These are phyloP conservation scores for Plemyria rubiginata DNA, from an alignment of 2,888 invertebrate species.

Conservation along the genomic window DNA sequence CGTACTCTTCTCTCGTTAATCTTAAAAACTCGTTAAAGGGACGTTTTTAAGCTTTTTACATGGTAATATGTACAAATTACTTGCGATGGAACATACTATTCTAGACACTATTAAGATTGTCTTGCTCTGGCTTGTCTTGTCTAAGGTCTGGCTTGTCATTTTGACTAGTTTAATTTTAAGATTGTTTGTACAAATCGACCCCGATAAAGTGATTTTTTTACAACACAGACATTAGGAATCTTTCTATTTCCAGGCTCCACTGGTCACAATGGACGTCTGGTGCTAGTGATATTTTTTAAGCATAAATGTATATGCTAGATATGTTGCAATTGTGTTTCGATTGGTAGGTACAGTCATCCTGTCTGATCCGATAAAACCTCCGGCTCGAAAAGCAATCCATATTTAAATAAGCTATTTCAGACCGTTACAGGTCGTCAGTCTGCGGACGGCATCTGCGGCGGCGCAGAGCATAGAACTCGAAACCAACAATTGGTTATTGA, in stretches of 20 bases:
- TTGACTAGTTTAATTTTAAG: too few species aligned
- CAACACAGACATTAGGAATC: too few species aligned
- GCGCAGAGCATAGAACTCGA: constrained; percentile 46
- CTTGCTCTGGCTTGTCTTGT: too few species aligned
- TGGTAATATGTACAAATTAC: too few species aligned
- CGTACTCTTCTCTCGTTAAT: constrained; percentile 15
- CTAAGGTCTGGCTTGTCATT: too few species aligned
- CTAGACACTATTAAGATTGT: too few species aligned
- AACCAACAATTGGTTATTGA: constrained; percentile 66
- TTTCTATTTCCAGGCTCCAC: background rate
- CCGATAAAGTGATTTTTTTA: too few species aligned
- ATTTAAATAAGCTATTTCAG: constrained; percentile 68
- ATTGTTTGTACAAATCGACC: too few species aligned
- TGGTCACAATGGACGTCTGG: background rate
- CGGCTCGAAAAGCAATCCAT: constrained; percentile 43
- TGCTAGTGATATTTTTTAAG: too few species aligned
- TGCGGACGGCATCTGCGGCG: constrained; percentile 30
- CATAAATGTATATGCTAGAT: background rate
- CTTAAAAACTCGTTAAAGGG: background rate
- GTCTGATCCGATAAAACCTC: constrained; percentile 70
- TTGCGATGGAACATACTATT: too few species aligned
- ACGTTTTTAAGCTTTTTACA: too few species aligned
- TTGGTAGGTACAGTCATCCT: too few species aligned
- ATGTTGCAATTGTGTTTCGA: background rate
- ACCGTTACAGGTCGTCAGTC: constrained; percentile 49